These are phyloP conservation scores for Lateolabrax maculatus DNA, from an alignment of 2,797 vertebrate genomes.

Conservation along the genomic window DNA sequence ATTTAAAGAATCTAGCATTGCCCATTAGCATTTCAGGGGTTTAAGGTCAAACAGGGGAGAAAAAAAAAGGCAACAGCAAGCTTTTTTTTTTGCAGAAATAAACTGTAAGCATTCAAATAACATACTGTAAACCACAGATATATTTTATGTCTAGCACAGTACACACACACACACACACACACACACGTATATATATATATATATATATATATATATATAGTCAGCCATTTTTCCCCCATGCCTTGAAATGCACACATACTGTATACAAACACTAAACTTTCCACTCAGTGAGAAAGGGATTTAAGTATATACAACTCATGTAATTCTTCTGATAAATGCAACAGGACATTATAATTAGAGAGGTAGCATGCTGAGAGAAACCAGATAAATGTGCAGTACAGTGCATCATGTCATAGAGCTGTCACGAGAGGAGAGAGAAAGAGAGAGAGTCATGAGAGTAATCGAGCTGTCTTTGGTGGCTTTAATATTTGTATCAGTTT, in stretches of 20 bases:
- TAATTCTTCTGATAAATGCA: constrained; percentile 7
- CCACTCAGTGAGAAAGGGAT: neutral
- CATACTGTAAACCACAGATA: neutral
- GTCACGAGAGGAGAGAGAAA: constrained; percentile 3
- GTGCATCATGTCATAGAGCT: constrained; percentile 19
- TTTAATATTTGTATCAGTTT: neutral
- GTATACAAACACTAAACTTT: neutral
- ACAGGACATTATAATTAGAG: constrained; percentile 21
- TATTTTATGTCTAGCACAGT: no score
- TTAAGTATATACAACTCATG: neutral
- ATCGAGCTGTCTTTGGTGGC: neutral
- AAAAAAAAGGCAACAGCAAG: no score
- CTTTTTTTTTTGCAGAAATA: neutral
- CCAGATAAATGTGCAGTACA: constrained; percentile 23
- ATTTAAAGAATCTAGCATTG: no score
- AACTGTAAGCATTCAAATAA: neutral
- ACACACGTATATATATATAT: no score
- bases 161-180: no score
- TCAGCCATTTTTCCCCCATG: neutral
- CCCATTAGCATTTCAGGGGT: no score
- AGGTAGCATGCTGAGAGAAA: constrained; percentile 23
- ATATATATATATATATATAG: no score
- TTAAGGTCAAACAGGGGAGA: neutral
- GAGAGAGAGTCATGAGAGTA: neutral
- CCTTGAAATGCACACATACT: neutral